Conservation (phyloP, 2,797 vertebrate genomes). For the Microcaecilia unicolor region DNA sequence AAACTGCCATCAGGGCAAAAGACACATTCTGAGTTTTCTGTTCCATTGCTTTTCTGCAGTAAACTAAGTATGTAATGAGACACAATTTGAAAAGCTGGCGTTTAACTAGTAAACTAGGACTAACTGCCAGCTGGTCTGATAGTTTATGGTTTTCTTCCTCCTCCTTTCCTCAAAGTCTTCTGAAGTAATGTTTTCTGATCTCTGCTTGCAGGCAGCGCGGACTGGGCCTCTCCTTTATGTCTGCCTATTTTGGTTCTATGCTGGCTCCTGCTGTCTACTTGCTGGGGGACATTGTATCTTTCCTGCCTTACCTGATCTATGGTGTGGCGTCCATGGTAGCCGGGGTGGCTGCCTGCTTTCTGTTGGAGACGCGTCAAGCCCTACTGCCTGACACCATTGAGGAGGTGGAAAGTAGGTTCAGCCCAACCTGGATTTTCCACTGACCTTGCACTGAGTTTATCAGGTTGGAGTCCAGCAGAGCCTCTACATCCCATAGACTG, state of each 20-base stretch:
- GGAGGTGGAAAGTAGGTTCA: constrained; percentile 68
- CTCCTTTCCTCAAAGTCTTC: too few species aligned
- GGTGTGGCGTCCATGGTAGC: constrained; percentile 62
- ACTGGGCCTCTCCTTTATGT: constrained; percentile 68
- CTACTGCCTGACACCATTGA: constrained; percentile 71
- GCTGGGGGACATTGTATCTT: constrained; percentile 34
- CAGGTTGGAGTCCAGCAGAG: not conserved
- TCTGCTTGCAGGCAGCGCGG: constrained; percentile 74
- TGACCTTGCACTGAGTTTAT: not conserved
- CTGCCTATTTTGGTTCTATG: constrained; percentile 66
- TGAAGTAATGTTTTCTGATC: too few species aligned
- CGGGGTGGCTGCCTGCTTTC: constrained; percentile 56
- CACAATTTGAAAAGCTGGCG: too few species aligned
- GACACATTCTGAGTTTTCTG: too few species aligned
- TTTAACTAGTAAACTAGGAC: too few species aligned
- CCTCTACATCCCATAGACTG: not conserved
- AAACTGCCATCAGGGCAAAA: too few species aligned
- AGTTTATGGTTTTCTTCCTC: too few species aligned
- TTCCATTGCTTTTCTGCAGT: too few species aligned
- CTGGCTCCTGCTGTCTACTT: constrained; percentile 65
- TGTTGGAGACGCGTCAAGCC: constrained; percentile 63
- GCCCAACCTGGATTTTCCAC: not conserved
- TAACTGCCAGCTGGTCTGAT: too few species aligned
- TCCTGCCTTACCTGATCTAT: constrained; percentile 64
- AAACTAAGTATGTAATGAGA: too few species aligned